Base-by-base conservation (phyloP, 1,140 invertebrate genomes). In the Lasioglossum baleicum region DNA sequence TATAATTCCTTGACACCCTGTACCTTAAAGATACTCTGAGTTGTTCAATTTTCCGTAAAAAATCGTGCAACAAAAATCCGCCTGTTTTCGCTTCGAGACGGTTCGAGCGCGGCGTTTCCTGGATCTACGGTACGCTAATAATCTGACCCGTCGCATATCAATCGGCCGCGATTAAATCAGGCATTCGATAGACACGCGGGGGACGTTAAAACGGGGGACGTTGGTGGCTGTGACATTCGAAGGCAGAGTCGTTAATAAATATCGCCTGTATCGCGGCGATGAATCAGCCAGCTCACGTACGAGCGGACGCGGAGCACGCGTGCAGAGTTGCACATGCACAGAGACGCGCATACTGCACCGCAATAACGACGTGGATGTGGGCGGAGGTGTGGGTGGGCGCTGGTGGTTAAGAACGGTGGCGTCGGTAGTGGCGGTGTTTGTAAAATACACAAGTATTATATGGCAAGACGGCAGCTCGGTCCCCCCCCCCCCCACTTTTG, bases 361-460 rank as follows among this genome's bases (percentile, higher is more conserved):
- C 67, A 58, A 72, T 72, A 72, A 78, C 75, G 68, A 78, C 10
- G 58, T 1, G 5, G 6, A n/a, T 22, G 22, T 7, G 6, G 10
- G 15, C 2, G 20, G 5, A 13, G 17, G 22, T 20, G 15, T 8
- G 5, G 40, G 7, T 5, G 73, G 73, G 6, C 31, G 31, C 22
- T 58, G 73, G 48, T 58, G 73, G 63, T 66, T 56, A 26, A 20
- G 60, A 70, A 70, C 31, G 44, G 11, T 1, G n/a, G 10, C 58
- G 20, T 53, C 20, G 68, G 42, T 53, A 56, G 11, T 42, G 64
- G 69, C 76, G 71, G 61, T 85, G 87, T 90, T 89, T 87, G 83
- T 86, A 88, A 91, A 90, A 90, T 90, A 88, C 84, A 89, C 87
- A 88, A 88, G 86, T 87, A 87, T 88, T 88, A 85, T 90, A 90